Evolutionary conservation across 2,113 vertebrate species (phyloP).

Genomic region (Megalops atlanticus): DNA sequence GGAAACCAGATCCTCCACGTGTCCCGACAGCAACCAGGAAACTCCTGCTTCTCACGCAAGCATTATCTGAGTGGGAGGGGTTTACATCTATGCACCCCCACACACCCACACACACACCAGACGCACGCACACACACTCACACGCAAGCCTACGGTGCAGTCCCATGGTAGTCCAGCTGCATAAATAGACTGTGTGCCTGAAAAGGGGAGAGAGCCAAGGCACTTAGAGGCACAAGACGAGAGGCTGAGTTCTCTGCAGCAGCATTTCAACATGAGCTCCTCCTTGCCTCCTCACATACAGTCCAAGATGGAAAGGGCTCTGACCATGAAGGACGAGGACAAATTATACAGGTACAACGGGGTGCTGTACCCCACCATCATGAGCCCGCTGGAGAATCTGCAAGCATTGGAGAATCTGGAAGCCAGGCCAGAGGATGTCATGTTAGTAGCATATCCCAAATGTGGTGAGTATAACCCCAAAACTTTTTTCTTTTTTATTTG

Average conservation of each 20-base stretch:
- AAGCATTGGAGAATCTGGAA: constrained; percentile 60
- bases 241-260: constrained; percentile 8
- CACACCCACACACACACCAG: not conserved
- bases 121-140: not conserved
- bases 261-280: not conserved
- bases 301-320: constrained; percentile 12
- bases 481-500: not conserved
- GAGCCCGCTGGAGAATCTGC: constrained; percentile 60
- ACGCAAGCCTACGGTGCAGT: not conserved
- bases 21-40: constrained; percentile 12
- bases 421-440: constrained; percentile 65
- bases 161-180: not conserved
- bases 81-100: not conserved
- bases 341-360: constrained; percentile 58
- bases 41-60: constrained; percentile 33
- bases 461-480: constrained; percentile 60
- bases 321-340: constrained; percentile 50
- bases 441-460: constrained; percentile 69
- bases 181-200: constrained; percentile 13
- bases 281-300: accelerated
- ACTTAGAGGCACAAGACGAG: not conserved
- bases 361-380: constrained; percentile 60
- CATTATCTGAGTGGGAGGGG: constrained; percentile 16
- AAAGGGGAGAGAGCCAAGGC: not conserved
- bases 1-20: constrained; percentile 23